Base-by-base conservation (phyloP, 2,888 invertebrate genomes). In the Hemistola chrysoprasaria region DNA sequence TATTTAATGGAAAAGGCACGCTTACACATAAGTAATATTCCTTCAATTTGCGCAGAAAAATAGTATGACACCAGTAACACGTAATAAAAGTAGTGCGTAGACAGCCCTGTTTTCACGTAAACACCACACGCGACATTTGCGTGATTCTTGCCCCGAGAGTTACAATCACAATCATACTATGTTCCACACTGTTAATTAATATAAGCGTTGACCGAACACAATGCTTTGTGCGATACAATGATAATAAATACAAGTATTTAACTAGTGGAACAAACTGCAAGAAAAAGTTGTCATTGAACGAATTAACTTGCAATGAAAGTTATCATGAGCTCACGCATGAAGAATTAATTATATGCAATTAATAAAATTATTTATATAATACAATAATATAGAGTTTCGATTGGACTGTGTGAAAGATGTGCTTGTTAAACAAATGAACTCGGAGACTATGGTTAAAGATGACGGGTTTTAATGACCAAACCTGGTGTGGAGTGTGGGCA, bases 101-200 rank as follows among this genome's bases (percentile, higher is more conserved):
- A n/a, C 38, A 44, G 10, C 43, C 43, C 43, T 44, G 16, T 8
- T 6, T 6, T n/a, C 24, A 16, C 11, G 22, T 2, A n/a, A 25
- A 22, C 29, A 6, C 25, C 53, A 47, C 54, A 59, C 50, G 51
- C 50, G 53, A 51, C 51, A 53, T 40, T 42, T 31, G 52, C 65
- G 55, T 61, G 53, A 54, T 54, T 47, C 42, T 41, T 45, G 46
- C 35, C 44, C 23, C 32, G 27, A 39, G 33, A 46, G 16, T 16
- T 16, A 36, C 36, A 37, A 40, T 49, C 53, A 53, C 49, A 47
- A n/a, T n/a, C 45, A 44, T 40, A 44, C 33, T 53, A 41, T 59
- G 59, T 51, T 60, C 59, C 54, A 65, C 37, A 55, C 33, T 48
- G 38, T 42, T 45, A 50, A 59, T 56, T 53, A 53, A 47, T 54